phyloP scores from a whole-genome alignment of 2,888 invertebrate species.

The Hofmannophila pseudospretella region DNA sequence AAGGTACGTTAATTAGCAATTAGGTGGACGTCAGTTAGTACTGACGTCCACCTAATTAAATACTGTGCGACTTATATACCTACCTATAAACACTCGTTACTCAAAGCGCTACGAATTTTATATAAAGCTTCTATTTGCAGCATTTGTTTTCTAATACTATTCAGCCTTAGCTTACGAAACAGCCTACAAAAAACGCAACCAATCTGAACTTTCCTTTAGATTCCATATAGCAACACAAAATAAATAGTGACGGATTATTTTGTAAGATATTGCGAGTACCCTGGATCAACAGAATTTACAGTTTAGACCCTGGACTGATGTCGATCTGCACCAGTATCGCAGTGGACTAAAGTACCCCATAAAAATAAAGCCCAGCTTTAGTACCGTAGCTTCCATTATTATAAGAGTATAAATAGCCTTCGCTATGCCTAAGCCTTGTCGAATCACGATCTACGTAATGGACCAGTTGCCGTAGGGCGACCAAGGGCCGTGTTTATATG shows the following conservation, averaged over 20 bases:
- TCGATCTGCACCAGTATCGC: not conserved
- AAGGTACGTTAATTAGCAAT: constrained; percentile 9
- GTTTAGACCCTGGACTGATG: not conserved
- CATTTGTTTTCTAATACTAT: too few species aligned
- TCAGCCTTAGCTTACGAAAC: too few species aligned
- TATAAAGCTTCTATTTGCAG: too few species aligned
- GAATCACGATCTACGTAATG: constrained; percentile 37
- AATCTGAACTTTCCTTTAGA: too few species aligned
- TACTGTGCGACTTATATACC: not conserved
- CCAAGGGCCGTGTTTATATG: constrained; percentile 24
- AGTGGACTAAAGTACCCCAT: constrained; percentile 1
- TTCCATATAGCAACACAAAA: too few species aligned
- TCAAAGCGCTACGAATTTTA: constrained; percentile 1
- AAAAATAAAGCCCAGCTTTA: constrained; percentile 7
- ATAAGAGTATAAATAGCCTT: constrained; percentile 16
- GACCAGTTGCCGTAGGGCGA: constrained; percentile 27
- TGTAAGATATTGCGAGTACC: too few species aligned
- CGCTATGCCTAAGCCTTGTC: constrained; percentile 27
- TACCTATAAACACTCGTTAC: constrained; percentile 2
- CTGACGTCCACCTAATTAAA: constrained; percentile 9
- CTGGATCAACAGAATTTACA: too few species aligned
- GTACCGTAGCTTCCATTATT: constrained; percentile 10
- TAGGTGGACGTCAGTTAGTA: constrained; percentile 1
- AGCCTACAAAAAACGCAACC: too few species aligned
- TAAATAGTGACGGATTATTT: too few species aligned